phyloP scores from a whole-genome alignment of 2,888 invertebrate genomes.

The Invenusta paracnida region DNA sequence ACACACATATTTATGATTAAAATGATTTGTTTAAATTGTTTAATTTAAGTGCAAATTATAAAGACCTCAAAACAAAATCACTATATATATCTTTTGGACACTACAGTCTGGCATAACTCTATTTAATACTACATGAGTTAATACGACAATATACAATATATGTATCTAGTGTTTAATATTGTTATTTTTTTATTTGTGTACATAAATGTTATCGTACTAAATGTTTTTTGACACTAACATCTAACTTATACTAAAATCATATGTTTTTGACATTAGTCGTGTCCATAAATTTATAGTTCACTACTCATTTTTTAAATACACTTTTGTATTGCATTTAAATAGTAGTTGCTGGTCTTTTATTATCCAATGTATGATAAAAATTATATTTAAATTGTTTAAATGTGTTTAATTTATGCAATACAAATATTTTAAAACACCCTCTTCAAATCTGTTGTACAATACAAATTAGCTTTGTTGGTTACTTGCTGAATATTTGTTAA shows the following conservation, averaged over 20 bases:
- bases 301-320: not conserved
- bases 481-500: not conserved
- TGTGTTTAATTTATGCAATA: not conserved
- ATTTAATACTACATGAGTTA: not conserved
- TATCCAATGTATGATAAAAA: not conserved
- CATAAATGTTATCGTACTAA: not conserved
- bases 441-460: not conserved
- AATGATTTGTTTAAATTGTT: not conserved
- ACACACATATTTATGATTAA: not conserved
- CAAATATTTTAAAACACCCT: not conserved
- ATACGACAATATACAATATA: too few relatives aligned
- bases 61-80: not conserved
- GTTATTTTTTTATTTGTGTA: not conserved
- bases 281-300: not conserved
- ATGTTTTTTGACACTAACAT: not conserved
- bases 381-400: not conserved
- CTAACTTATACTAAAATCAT: not conserved
- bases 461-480: not conserved
- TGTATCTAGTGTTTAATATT: not conserved
- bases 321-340: not conserved
- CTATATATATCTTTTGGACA: not conserved
- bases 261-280: not conserved
- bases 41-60: not conserved
- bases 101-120: not conserved
- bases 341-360: not conserved